These are phyloP conservation scores for Apamea crenata DNA, from an alignment of 2,888 invertebrate species.

Conservation along the genomic window DNA sequence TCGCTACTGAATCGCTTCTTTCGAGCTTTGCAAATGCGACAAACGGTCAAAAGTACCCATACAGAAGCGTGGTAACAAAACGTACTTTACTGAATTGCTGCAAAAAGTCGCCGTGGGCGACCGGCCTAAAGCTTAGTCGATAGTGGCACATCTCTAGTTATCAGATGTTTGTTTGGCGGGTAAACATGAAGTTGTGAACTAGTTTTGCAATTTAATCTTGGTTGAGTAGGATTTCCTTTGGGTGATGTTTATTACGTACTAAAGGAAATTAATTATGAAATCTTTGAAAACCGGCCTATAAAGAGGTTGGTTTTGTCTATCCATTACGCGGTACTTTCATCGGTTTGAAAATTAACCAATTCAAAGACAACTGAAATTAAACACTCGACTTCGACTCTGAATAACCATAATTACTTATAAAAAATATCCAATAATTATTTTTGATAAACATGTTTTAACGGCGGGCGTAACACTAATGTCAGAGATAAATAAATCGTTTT, in stretches of 20 bases:
- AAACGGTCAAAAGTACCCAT: not conserved
- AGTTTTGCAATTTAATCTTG: conserved; percentile 67
- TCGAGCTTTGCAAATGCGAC: not conserved
- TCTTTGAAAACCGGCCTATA: conserved; percentile 24
- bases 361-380: conserved; percentile 3
- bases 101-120: not conserved
- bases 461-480: conserved; percentile 43
- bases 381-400: not conserved
- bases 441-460: conserved; percentile 34
- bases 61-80: not conserved
- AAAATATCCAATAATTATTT: conserved; percentile 20
- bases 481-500: conserved; percentile 51
- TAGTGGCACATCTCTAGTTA: conserved; percentile 70
- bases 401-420: conserved; percentile 9
- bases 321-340: not conserved
- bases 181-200: conserved; percentile 53
- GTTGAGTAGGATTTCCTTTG: conserved; percentile 70
- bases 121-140: conserved; percentile 29
- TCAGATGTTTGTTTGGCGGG: conserved; percentile 64
- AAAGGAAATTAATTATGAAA: conserved; percentile 51
- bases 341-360: not conserved
- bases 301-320: conserved; percentile 14
- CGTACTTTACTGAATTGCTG: not conserved
- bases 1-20: not conserved
- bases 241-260: conserved; percentile 35